Conservation (phyloP, 2,888 invertebrate genomes). For the Platycheirus rosarum region DNA sequence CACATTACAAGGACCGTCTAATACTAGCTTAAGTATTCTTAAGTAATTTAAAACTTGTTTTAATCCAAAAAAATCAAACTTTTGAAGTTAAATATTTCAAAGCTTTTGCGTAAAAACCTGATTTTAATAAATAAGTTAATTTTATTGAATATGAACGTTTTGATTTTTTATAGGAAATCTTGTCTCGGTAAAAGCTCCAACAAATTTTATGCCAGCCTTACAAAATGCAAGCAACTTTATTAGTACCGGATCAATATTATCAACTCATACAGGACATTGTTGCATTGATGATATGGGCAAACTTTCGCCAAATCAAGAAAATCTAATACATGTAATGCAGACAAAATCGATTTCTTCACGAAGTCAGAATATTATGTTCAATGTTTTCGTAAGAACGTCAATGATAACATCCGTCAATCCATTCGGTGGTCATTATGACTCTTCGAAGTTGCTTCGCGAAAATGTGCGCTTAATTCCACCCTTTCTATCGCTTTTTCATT, state of each 20-base stretch:
- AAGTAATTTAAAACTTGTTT: too few species aligned
- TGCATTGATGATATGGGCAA: slow-evolving; percentile 98
- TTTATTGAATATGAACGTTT: too few species aligned
- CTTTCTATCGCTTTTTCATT: slow-evolving; percentile 94
- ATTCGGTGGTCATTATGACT: slow-evolving; percentile 93
- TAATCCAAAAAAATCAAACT: too few species aligned
- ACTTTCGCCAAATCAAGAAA: slow-evolving; percentile 90
- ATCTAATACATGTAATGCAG: slow-evolving; percentile 96
- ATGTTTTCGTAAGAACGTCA: slow-evolving; percentile 91
- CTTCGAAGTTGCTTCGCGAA: slow-evolving; percentile 93
- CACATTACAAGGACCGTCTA: too few species aligned
- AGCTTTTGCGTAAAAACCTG: too few species aligned
- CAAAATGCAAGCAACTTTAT: slow-evolving; percentile 6
- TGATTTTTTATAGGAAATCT: slow-evolving; percentile 26
- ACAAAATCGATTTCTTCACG: slow-evolving; percentile 95
- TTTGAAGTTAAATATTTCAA: too few species aligned
- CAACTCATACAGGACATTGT: slow-evolving; percentile 94
- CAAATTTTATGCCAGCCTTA: not conserved
- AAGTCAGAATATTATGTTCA: slow-evolving; percentile 93
- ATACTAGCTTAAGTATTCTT: too few species aligned
- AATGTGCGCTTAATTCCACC: slow-evolving; percentile 94
- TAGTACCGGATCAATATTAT: slow-evolving; percentile 93
- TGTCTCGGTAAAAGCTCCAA: slow-evolving; percentile 16
- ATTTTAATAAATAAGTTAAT: too few species aligned
- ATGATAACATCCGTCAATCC: slow-evolving; percentile 97